Evolutionary conservation across 1,140 invertebrate species (phyloP).

Genomic region (Platorchestia sp.): DNA sequence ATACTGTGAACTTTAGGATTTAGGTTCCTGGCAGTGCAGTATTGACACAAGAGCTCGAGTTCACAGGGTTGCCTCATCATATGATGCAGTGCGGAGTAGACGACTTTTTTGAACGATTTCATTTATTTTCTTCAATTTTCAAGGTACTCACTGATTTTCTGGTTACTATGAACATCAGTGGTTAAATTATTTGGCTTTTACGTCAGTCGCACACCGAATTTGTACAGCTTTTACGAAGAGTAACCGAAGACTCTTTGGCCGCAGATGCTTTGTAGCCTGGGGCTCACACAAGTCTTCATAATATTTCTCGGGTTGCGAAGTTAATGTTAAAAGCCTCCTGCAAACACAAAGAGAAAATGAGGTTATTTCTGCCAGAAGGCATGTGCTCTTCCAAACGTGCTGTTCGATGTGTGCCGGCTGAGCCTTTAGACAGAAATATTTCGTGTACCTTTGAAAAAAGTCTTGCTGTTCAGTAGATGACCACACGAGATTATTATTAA

Average conservation of each 20-base stretch:
- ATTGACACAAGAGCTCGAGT: background rate
- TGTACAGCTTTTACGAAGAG: background rate
- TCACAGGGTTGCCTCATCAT: background rate
- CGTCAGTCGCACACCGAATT: background rate
- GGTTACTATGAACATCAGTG: background rate
- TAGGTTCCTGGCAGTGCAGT: too few species aligned
- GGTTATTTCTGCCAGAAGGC: background rate
- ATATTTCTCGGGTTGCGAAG: constrained; percentile 34
- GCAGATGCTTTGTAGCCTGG: constrained; percentile 10
- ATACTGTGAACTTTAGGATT: background rate
- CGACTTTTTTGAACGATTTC: background rate
- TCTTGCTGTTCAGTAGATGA: too few species aligned
- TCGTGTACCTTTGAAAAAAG: background rate
- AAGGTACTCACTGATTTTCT: background rate
- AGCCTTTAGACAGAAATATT: background rate
- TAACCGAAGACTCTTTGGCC: constrained; percentile 9
- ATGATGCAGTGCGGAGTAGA: background rate
- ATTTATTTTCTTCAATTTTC: background rate
- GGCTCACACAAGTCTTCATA: background rate
- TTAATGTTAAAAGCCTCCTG: constrained; percentile 21
- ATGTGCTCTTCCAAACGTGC: background rate
- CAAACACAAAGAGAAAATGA: constrained; percentile 3
- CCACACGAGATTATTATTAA: too few species aligned
- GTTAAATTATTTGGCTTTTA: background rate
- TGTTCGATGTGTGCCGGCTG: background rate